Evolutionary conservation across 2,888 invertebrate genomes (phyloP).

Genomic region (Hartigia nigra): DNA sequence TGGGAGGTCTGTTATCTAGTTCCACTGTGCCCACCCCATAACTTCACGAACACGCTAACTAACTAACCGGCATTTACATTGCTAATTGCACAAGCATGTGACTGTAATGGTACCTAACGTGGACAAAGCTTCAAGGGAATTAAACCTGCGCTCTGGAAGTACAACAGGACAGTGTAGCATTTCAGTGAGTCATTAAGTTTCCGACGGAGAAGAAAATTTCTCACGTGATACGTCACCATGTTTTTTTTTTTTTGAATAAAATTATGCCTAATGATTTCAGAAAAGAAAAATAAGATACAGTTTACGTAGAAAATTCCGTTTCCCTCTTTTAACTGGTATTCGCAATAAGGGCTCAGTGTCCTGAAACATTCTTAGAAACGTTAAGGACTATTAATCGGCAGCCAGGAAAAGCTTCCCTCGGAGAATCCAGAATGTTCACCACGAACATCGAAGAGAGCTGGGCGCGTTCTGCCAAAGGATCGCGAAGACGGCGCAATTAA

Average conservation of each 20-base stretch:
- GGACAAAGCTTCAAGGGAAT: conserved; percentile 60
- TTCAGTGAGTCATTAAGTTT: conserved; percentile 19
- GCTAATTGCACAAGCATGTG: conserved; percentile 62
- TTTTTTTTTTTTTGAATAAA: background rate
- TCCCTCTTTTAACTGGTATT: background rate
- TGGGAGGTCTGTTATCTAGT: conserved; percentile 64
- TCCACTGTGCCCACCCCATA: conserved; percentile 34
- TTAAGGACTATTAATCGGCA: background rate
- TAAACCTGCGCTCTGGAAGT: conserved; percentile 38
- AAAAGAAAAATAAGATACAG: background rate
- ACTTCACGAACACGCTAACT: conserved; percentile 62
- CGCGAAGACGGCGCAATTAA: background rate
- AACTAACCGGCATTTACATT: conserved; percentile 66
- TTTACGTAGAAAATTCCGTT: background rate
- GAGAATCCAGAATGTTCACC: background rate
- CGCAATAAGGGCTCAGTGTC: background rate
- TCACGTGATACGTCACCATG: background rate
- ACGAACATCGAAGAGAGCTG: background rate
- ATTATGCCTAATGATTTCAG: background rate
- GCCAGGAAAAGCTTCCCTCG: background rate
- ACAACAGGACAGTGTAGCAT: conserved; percentile 11
- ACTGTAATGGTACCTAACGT: conserved; percentile 61
- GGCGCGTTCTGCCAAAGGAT: background rate
- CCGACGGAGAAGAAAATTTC: conserved; percentile 10
- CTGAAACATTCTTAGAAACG: background rate